Evolutionary conservation across 1,140 invertebrate genomes (phyloP).

Genomic region (Papilio dardanus): DNA sequence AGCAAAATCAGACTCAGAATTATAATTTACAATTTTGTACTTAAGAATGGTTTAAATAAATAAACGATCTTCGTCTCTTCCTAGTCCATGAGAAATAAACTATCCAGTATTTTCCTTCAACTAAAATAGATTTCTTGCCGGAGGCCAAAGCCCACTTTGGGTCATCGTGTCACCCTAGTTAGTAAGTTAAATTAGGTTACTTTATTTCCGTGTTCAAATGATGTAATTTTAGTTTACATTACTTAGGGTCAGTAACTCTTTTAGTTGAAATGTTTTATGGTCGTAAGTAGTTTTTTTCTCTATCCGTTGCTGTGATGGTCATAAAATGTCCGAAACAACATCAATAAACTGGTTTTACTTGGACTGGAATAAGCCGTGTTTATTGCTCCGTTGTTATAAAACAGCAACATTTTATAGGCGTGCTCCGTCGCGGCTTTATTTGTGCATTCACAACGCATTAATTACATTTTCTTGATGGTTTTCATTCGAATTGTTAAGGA

Average conservation of each 20-base stretch:
- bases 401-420: neutral
- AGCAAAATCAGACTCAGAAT: neutral
- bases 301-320: neutral
- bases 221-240: neutral
- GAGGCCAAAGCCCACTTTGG: no score
- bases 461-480: neutral
- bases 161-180: no score
- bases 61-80: neutral
- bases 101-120: no score
- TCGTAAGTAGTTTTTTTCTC: neutral
- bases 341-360: constrained; percentile 8
- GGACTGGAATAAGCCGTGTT: constrained; percentile 8
- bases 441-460: constrained; percentile 6
- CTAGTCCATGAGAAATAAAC: neutral
- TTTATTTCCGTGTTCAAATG: neutral
- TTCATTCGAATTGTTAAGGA: neutral
- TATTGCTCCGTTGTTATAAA: neutral
- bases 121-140: no score
- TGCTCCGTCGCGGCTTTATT: neutral
- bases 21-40: neutral
- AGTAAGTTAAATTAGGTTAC: no score
- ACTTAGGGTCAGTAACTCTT: neutral
- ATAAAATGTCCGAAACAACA: constrained; percentile 18
- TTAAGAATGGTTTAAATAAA: neutral
- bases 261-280: neutral